Conservation (phyloP, 2,888 invertebrate genomes). For the Trilocha varians region DNA sequence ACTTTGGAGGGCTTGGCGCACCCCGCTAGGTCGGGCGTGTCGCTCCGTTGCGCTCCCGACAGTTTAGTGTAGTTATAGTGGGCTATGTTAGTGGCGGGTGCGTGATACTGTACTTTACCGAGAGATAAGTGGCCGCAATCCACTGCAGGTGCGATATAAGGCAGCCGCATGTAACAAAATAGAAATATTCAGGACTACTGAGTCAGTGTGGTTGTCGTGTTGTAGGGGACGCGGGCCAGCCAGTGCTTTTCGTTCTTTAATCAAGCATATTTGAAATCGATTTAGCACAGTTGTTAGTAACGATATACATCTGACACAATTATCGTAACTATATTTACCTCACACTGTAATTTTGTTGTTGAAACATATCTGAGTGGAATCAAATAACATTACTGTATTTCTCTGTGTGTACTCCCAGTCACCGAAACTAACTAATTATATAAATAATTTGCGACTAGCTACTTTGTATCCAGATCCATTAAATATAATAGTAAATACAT, state of each 20-base stretch:
- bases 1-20: conserved; percentile 50
- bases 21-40: conserved; percentile 46
- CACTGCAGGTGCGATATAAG: conserved; percentile 75
- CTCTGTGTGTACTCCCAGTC: conserved; percentile 7
- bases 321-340: neutral
- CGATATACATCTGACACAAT: neutral
- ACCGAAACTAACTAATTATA: conserved; percentile 12
- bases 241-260: conserved; percentile 1
- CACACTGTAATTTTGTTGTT: neutral
- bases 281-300: neutral
- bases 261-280: neutral
- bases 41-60: conserved; percentile 45
- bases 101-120: conserved; percentile 81
- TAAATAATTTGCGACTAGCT: conserved; percentile 51
- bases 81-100: conserved; percentile 69
- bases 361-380: neutral
- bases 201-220: conserved; percentile 12
- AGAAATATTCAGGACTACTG: conserved; percentile 56
- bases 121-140: conserved; percentile 77
- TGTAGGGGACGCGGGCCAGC: neutral
- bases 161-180: conserved; percentile 75
- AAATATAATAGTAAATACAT: conserved; percentile 22
- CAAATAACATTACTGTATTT: neutral
- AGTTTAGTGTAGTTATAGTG: conserved; percentile 59
- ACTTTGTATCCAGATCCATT: conserved; percentile 52